Percentiles rank a stretch among this genome's conserved stretches.
These are phyloP conservation scores for Eupithecia exiguata DNA, from an alignment of 2,888 invertebrate species.

Conservation along the genomic window DNA sequence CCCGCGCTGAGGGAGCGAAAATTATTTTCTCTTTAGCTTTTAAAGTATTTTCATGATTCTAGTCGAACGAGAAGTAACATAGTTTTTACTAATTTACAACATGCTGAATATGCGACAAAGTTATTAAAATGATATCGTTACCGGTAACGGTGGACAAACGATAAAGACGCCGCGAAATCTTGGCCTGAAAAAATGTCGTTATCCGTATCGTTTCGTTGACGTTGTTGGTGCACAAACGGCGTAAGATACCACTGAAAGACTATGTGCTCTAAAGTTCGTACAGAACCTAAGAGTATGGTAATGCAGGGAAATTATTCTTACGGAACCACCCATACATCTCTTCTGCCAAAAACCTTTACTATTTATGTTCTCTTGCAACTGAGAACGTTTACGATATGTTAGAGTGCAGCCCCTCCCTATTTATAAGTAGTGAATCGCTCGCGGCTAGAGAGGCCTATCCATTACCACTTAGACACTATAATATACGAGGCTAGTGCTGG, in stretches of 20 bases:
- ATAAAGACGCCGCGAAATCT: too few species aligned
- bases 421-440: conserved; percentile 14
- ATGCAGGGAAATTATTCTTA: not conserved
- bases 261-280: not conserved
- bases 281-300: not conserved
- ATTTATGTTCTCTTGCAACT: conserved; percentile 4
- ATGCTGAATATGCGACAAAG: not conserved
- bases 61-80: not conserved
- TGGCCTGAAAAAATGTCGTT: too few species aligned
- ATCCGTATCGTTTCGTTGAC: too few species aligned
- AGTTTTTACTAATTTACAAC: not conserved
- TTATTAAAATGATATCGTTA: too few species aligned
- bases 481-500: conserved; percentile 17
- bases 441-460: conserved; percentile 25
- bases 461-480: conserved; percentile 28
- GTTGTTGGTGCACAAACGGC: too few species aligned
- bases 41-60: not conserved
- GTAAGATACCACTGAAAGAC: not conserved
- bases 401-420: conserved; percentile 19
- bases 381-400: conserved; percentile 16
- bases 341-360: not conserved
- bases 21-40: not conserved
- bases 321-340: not conserved
- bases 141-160: too few species aligned
- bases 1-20: not conserved